These are phyloP conservation scores for Eclectus roratus DNA, from an alignment of 2,113 vertebrate species.

Conservation along the genomic window DNA sequence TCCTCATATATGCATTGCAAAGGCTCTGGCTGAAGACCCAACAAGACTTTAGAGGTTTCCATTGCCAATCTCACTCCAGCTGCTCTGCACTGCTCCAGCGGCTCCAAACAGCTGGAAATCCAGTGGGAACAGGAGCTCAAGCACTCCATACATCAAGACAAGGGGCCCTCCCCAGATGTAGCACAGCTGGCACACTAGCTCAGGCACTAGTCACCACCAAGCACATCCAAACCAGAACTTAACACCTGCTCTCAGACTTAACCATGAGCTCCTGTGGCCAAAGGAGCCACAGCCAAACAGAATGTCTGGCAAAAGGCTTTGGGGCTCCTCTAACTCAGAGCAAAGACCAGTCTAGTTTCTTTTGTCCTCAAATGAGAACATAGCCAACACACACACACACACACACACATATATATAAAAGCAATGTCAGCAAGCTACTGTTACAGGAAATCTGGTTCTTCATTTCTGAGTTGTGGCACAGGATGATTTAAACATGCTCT, in stretches of 20 bases:
- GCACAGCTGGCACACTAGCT: neutral
- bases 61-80: neutral
- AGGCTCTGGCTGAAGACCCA: neutral
- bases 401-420: accelerated
- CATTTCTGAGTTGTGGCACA: neutral
- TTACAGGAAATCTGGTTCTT: neutral
- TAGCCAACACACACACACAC: neutral
- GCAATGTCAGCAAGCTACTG: neutral
- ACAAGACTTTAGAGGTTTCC: neutral
- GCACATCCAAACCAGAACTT: neutral
- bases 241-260: neutral
- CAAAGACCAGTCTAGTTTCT: neutral
- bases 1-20: neutral
- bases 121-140: neutral
- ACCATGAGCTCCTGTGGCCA: accelerated
- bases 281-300: neutral
- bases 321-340: neutral
- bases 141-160: neutral
- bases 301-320: neutral
- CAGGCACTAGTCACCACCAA: neutral
- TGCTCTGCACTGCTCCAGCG: neutral
- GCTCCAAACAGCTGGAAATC: neutral
- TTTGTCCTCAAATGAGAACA: neutral
- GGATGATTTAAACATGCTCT: neutral
- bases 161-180: neutral